Base-by-base conservation (phyloP, 2,797 vertebrate genomes). In the Acanthurus leucopareius region DNA sequence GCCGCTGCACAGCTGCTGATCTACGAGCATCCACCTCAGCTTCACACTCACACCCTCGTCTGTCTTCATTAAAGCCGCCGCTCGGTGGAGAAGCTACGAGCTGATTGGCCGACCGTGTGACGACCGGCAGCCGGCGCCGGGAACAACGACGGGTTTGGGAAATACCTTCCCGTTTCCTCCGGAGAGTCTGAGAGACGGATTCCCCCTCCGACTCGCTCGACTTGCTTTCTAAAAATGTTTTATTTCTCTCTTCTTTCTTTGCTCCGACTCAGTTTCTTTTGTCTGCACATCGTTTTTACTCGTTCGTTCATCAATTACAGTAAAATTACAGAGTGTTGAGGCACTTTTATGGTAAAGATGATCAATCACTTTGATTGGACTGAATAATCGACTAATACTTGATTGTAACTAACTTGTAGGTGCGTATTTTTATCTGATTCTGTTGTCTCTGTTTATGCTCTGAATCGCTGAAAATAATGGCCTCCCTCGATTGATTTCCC, bases 21-120 rank as follows among this genome's bases (percentile, higher is more conserved):
- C 67, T 75, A 85, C 2, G 71, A 51, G 20, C 67, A 8, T 75
- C 80, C 25, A 5, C 65, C 81, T 49, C 59, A 15, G 53, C 72
- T 22, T 75, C 78, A 38, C 75, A 20, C 74, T 47, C 73, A 32
- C 47, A 35, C 14, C 32, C 73, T 86, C 84, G 40, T 92, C 76
- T 1, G 71, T 91, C 89, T 91, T 89, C 86, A 90, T 92, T 83
- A 87, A 59, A 32, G 74, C 73, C 6, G 72, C 25, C 11, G 78
- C 82, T 74, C 88, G 0, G 67, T 65, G 82, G 75, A 52, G n/a
- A 48, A 79, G 76, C 82, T 77, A 22, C 85, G 89, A 88, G 86
- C 77, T 84, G 79, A 89, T 92, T 90, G 87, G 61, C 63, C 72
- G 66, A 68, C 42, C 82, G 0, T 72, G 51, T 64, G 80, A 85